These are phyloP conservation scores for Drosophila pruinosa DNA, from an alignment of 1,140 invertebrate genomes.

Conservation along the genomic window DNA sequence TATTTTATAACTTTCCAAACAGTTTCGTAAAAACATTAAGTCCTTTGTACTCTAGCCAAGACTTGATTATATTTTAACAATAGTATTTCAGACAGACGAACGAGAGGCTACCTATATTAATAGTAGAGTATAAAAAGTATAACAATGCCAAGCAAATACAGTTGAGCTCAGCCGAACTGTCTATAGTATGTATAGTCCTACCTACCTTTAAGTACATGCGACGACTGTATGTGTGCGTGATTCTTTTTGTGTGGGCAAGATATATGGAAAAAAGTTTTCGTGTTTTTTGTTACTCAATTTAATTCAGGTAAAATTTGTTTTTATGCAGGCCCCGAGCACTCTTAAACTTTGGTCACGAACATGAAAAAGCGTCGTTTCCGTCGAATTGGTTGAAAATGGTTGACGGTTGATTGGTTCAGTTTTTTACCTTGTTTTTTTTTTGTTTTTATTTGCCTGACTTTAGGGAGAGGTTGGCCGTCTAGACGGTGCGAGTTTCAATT, in stretches of 20 bases:
- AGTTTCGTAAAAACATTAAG: too few species aligned
- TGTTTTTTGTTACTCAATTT: conserved; percentile 81
- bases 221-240: neutral
- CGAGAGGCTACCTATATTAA: neutral
- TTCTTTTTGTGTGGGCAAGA: conserved; percentile 9
- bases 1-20: too few species aligned
- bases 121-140: conserved; percentile 4
- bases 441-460: conserved; percentile 12
- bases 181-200: conserved; percentile 36
- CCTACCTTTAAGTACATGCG: conserved; percentile 5
- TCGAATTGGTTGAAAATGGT: conserved; percentile 72
- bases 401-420: conserved; percentile 72
- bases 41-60: too few species aligned
- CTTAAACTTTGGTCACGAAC: conserved; percentile 78
- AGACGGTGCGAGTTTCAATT: conserved; percentile 35
- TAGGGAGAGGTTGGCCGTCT: conserved; percentile 28
- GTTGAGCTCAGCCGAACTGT: conserved; percentile 40
- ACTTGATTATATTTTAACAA: neutral
- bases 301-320: conserved; percentile 79
- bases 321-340: conserved; percentile 32
- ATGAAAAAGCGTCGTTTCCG: conserved; percentile 78
- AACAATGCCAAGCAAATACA: conserved; percentile 27
- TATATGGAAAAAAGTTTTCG: conserved; percentile 58
- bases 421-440: conserved; percentile 50
- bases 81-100: neutral